Evolutionary conservation across 2,113 vertebrate genomes (phyloP), one percentile per base, ranked within the genome.

Genomic region (Numida meleagris): DNA sequence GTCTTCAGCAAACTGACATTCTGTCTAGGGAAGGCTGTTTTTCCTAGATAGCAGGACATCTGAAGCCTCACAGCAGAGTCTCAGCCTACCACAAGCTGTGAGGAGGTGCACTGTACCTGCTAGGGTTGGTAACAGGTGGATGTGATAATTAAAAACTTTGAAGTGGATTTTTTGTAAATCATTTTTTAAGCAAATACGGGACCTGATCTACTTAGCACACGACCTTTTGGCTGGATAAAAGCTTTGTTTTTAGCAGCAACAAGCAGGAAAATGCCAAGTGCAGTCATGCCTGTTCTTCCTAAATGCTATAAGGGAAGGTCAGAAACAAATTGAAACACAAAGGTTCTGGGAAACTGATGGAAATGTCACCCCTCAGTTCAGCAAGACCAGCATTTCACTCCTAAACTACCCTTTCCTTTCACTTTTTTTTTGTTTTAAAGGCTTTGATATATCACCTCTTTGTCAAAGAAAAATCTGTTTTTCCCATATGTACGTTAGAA

Each of bases 241-340:
- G 11, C 34, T 76, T 76, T 34, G 33, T 6, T 21, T 45, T 71
- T 36, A 40, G 24, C 15, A 88, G 36, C 42, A 57, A 10, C 19
- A 24, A 68, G 12, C 19, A 63, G 29, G 4, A 3, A 36, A 73
- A 57, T 18, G 40, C 6, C 25, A n/a, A 12, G 16, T 53, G 17
- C 42, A 42, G 8, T 27, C 23, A 29, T 17, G 31, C 14, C 34
- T 79, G 0, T 34, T 51, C 6, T 55, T 59, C 33, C 36, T 58
- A 27, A 27, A 16, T 0, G 0, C 21, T 34, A 29, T 29, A 11
- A 13, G 12, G 7, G 73, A 65, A 12, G 46, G 10, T 15, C 31
- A 50, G 40, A 76, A 68, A 51, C 10, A 3, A 18, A 48, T 5
- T 23, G 43, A 74, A 53, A 68, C 8, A 4, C 48, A 10, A 6